Conservation (phyloP, 2,888 invertebrate species). For the Nephrotoma appendiculata region DNA sequence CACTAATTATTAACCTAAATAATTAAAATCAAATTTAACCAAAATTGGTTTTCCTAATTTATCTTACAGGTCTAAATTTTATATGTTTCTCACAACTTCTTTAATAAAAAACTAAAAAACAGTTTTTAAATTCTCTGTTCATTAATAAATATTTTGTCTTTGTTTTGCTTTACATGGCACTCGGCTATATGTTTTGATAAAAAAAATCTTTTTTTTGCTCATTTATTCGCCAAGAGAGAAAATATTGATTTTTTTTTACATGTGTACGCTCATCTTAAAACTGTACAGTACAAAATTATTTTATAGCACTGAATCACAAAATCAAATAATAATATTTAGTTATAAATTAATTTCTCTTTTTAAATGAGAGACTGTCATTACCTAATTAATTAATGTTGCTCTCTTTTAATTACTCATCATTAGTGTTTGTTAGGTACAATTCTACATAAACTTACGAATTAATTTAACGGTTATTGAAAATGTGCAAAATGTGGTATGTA, state of each 20-base stretch:
- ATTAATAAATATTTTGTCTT: not conserved
- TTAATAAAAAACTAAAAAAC: not conserved
- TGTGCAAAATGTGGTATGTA: not conserved
- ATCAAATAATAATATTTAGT: not conserved
- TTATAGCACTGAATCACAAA: not conserved
- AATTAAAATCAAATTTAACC: not conserved
- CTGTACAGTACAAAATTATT: not conserved
- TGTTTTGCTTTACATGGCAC: not conserved
- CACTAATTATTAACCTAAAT: not conserved
- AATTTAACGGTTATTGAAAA: too few relatives aligned
- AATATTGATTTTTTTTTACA: not conserved
- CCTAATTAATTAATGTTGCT: not conserved
- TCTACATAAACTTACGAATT: too few relatives aligned
- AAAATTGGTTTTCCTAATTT: not conserved
- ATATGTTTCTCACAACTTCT: not conserved
- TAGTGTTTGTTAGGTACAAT: not conserved
- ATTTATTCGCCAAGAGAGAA: not conserved
- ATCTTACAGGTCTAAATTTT: not conserved
- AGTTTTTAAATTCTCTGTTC: not conserved
- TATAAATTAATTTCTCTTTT: not conserved
- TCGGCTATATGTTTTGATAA: not conserved
- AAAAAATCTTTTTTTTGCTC: not conserved
- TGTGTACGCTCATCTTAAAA: not conserved
- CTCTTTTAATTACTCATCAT: not conserved
- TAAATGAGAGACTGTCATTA: not conserved